Evolutionary conservation across 2,113 vertebrate species (phyloP).

Genomic region (Promerops cafer): DNA sequence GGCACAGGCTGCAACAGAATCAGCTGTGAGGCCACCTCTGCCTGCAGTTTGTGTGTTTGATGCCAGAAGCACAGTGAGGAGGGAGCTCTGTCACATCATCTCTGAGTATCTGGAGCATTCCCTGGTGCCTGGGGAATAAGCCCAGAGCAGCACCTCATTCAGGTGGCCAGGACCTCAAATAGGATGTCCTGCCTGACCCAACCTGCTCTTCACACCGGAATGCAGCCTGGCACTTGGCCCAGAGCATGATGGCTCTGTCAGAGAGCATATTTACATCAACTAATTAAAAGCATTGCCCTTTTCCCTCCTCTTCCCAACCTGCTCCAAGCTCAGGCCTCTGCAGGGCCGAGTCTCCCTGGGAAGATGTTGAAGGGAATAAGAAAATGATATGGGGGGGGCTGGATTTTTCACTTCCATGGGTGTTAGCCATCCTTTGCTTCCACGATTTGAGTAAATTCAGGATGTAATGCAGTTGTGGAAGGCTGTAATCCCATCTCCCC

Average conservation of each 20-base stretch:
- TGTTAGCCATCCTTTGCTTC: neutral
- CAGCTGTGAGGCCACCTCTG: neutral
- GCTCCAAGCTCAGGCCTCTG: neutral
- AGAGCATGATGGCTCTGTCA: neutral
- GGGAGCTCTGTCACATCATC: neutral
- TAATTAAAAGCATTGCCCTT: neutral
- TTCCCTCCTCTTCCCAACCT: neutral
- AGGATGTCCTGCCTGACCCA: neutral
- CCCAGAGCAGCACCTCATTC: neutral
- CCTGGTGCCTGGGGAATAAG: neutral
- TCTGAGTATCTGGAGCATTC: neutral
- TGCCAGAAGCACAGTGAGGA: neutral
- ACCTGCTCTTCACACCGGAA: neutral
- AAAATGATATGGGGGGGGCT: neutral
- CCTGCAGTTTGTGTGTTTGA: neutral
- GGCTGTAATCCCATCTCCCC: conserved; percentile 47
- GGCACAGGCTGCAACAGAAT: neutral
- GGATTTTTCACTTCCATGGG: neutral
- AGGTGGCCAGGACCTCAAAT: neutral
- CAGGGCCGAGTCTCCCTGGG: neutral
- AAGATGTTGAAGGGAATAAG: neutral
- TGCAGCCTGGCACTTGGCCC: neutral
- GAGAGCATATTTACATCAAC: neutral
- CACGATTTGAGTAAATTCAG: neutral
- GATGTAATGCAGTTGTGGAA: conserved; percentile 31